These are phyloP conservation scores for Acronicta aceris DNA, from an alignment of 2,888 invertebrate genomes.

Conservation along the genomic window DNA sequence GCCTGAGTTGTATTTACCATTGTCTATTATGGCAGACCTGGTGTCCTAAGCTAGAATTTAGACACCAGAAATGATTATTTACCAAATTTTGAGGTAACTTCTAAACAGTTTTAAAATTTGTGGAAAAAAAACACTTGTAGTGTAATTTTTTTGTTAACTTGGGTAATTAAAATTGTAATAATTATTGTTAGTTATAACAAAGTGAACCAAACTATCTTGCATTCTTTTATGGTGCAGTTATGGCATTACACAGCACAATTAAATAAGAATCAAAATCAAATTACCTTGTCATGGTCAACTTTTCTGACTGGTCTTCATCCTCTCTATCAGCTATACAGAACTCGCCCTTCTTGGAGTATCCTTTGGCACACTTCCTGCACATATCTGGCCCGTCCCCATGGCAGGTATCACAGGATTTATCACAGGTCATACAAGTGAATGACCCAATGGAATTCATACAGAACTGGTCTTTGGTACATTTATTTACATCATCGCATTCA, in stretches of 20 bases:
- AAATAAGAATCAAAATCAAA: conserved; percentile 4
- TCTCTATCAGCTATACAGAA: conserved; percentile 92
- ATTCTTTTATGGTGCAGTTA: too few species aligned
- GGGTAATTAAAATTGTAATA: too few species aligned
- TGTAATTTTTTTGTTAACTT: too few species aligned
- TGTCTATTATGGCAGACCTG: too few species aligned
- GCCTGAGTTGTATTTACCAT: too few species aligned
- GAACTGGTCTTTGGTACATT: conserved; percentile 92
- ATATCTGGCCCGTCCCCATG: conserved; percentile 97
- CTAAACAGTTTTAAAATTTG: too few species aligned
- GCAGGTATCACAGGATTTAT: conserved; percentile 95
- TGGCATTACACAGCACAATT: conserved; percentile 4
- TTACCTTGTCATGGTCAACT: conserved; percentile 78
- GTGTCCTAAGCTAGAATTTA: too few species aligned
- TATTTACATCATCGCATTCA: conserved; percentile 92
- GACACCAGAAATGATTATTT: too few species aligned
- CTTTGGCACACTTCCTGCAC: conserved; percentile 94
- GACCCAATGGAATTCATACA: conserved; percentile 97
- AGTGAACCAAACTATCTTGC: too few species aligned
- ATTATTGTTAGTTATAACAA: too few species aligned
- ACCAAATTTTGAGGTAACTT: too few species aligned
- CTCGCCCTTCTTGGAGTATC: conserved; percentile 92
- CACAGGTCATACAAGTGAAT: conserved; percentile 94
- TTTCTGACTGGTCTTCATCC: conserved; percentile 75
- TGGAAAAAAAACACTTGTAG: too few species aligned